Conservation (phyloP, 2,888 invertebrate species). For the Cheilosia soror region DNA sequence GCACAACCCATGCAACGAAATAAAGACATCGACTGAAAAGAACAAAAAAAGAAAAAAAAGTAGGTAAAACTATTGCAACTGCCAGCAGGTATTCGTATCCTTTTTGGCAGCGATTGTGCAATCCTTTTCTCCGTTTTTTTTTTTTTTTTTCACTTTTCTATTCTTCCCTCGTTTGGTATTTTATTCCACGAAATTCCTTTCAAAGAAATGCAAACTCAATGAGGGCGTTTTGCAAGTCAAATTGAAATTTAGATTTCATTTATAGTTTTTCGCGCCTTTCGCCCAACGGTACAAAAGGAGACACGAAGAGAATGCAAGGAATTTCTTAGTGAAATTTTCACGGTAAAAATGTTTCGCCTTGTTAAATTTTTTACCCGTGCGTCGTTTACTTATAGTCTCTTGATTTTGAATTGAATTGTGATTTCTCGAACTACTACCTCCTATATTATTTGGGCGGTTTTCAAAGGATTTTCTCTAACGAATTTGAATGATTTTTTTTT, state of each 20-base stretch:
- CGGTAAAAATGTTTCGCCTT: neutral
- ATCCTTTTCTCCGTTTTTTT: neutral
- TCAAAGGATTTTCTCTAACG: neutral
- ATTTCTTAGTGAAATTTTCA: constrained; percentile 9
- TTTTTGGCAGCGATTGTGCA: constrained; percentile 31
- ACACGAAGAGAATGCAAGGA: neutral
- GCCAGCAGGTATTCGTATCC: constrained; percentile 28
- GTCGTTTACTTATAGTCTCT: neutral
- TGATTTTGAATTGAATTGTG: constrained; percentile 16
- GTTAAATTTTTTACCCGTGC: neutral
- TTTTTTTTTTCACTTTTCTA: constrained; percentile 1
- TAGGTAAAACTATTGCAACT: constrained; percentile 34
- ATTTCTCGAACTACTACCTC: neutral
- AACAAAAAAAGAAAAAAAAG: constrained; percentile 4
- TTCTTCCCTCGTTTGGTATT: constrained; percentile 1
- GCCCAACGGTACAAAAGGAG: constrained; percentile 20
- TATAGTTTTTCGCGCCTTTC: constrained; percentile 52
- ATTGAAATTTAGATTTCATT: constrained; percentile 63
- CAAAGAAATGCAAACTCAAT: constrained; percentile 60
- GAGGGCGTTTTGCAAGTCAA: constrained; percentile 67
- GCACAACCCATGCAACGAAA: neutral
- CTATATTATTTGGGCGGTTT: neutral
- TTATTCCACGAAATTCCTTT: constrained; percentile 34
- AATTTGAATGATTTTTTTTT: neutral
- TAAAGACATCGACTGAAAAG: constrained; percentile 8